Conservation (phyloP, 2,888 invertebrate species). For the Acanthoscelides obtectus region DNA sequence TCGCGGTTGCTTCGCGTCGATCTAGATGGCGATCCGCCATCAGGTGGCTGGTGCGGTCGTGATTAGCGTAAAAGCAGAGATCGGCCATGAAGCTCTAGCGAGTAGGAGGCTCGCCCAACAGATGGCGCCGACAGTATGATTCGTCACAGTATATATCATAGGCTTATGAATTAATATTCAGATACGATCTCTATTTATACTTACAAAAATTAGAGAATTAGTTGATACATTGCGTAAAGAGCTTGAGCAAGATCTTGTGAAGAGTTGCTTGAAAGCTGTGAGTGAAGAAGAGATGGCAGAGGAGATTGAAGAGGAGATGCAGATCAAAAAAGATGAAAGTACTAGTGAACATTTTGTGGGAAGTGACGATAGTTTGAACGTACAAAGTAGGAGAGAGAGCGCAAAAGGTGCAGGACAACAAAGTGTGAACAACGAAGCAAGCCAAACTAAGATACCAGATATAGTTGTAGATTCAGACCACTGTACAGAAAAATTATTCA, state of each 20-base stretch:
- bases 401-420: background rate
- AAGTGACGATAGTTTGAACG: background rate
- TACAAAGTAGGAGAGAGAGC: background rate
- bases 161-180: slow-evolving; percentile 36
- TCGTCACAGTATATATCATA: slow-evolving; percentile 39
- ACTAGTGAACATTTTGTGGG: background rate
- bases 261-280: background rate
- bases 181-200: slow-evolving; percentile 31
- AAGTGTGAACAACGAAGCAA: background rate
- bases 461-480: background rate
- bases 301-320: slow-evolving; percentile 16
- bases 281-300: slow-evolving; percentile 19
- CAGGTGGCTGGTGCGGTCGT: too few species aligned
- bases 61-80: too few species aligned
- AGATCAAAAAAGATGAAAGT: background rate
- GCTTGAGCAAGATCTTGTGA: slow-evolving; percentile 16
- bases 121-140: too few species aligned
- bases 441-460: background rate
- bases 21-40: too few species aligned
- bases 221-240: slow-evolving; percentile 26
- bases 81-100: too few species aligned
- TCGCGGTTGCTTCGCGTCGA: too few species aligned
- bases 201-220: slow-evolving; percentile 32
- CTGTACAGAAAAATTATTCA: slow-evolving; percentile 26
- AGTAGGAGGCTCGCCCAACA: too few species aligned